Evolutionary conservation across 2,888 invertebrate genomes (phyloP).

Genomic region (Trachelus iudaicus): DNA sequence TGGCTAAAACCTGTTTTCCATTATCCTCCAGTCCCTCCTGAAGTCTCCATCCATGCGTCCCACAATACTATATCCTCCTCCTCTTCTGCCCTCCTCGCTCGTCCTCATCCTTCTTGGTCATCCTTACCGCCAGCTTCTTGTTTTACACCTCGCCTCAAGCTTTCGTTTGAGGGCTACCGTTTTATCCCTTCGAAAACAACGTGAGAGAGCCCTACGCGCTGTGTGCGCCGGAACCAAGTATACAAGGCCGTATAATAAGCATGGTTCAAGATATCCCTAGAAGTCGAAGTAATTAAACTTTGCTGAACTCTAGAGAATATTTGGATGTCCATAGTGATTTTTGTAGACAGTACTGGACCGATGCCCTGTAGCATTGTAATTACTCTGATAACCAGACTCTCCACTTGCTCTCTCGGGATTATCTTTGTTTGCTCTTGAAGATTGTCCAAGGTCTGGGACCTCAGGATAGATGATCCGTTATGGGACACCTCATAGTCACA

Average conservation of each 20-base stretch:
- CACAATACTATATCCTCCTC: conserved; percentile 11
- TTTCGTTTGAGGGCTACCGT: conserved; percentile 1
- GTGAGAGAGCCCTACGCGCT: background rate
- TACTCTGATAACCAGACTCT: background rate
- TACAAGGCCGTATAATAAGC: background rate
- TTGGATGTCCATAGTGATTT: background rate
- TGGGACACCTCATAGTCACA: background rate
- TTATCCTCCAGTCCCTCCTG: conserved; percentile 28
- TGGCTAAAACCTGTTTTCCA: conserved; percentile 56
- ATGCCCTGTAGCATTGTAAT: background rate
- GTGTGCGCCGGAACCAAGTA: background rate
- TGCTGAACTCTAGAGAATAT: background rate
- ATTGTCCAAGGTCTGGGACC: background rate
- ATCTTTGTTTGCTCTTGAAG: background rate
- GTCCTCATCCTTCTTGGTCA: conserved; percentile 24
- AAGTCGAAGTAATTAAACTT: background rate
- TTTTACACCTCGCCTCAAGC: conserved; percentile 43
- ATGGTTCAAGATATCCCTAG: background rate
- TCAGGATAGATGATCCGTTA: background rate
- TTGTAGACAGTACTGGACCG: background rate
- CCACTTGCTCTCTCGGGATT: background rate
- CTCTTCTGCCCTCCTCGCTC: conserved; percentile 9
- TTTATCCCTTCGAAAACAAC: conserved; percentile 3
- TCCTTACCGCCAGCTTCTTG: conserved; percentile 44
- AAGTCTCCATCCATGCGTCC: conserved; percentile 36